Conservation (phyloP, 2,797 vertebrate genomes). For the Allobates femoralis region DNA sequence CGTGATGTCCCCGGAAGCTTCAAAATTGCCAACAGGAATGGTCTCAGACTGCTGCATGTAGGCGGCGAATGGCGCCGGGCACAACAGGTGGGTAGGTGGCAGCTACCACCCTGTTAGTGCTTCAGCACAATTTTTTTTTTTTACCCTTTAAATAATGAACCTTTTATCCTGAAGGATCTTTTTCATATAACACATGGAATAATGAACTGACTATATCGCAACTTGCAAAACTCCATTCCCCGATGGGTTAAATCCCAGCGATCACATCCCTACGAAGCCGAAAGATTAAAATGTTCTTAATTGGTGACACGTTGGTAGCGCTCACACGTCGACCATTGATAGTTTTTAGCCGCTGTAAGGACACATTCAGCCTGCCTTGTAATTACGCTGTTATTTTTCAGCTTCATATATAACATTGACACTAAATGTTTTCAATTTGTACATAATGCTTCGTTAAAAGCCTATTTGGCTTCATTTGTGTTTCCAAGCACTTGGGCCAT, state of each 20-base stretch:
- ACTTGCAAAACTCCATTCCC: neutral
- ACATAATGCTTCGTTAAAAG: constrained; percentile 67
- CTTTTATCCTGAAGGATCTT: neutral
- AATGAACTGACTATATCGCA: neutral
- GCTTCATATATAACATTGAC: constrained; percentile 66
- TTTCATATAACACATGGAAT: neutral
- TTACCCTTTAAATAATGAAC: neutral
- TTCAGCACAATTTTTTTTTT: neutral
- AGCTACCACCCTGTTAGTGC: no score
- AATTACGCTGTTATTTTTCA: constrained; percentile 64
- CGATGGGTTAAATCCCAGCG: neutral
- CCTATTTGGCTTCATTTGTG: constrained; percentile 66
- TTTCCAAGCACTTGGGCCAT: constrained; percentile 67
- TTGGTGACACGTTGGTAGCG: constrained; percentile 9
- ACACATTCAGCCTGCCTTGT: constrained; percentile 37
- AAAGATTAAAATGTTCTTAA: constrained; percentile 9
- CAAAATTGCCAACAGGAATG: no score
- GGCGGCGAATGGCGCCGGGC: no score
- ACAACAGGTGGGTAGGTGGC: no score
- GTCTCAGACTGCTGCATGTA: no score
- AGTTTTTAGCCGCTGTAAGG: constrained; percentile 18
- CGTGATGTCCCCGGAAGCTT: no score
- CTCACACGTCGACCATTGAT: neutral
- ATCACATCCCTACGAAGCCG: neutral
- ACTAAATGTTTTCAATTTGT: constrained; percentile 66